phyloP scores from a whole-genome alignment of 2,797 vertebrate genomes.

The Rhabdomys pumilio region DNA sequence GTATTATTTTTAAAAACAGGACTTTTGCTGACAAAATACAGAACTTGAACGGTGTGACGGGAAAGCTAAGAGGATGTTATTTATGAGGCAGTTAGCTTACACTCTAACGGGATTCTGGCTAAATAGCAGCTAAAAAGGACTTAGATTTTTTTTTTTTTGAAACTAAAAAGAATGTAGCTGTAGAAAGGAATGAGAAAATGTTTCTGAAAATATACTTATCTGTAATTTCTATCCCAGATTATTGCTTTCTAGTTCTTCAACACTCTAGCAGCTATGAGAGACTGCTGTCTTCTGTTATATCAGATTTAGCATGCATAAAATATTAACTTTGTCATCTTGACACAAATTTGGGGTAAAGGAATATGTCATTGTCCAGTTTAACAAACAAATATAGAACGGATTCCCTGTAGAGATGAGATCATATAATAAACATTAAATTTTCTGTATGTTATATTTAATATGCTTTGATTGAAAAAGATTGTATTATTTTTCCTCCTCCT shows the following conservation, averaged over 20 bases:
- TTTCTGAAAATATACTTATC: slow-evolving; percentile 46
- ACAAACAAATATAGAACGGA: background rate
- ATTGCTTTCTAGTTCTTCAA: slow-evolving; percentile 4
- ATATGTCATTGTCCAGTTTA: background rate
- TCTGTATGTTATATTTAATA: background rate
- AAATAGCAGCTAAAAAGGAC: slow-evolving; percentile 79
- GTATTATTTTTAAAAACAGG: slow-evolving; percentile 88
- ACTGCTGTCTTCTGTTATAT: background rate
- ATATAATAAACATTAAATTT: background rate
- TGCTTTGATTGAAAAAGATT: background rate
- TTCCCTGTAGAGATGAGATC: background rate
- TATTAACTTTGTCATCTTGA: background rate
- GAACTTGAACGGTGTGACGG: slow-evolving; percentile 83
- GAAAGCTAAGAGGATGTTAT: slow-evolving; percentile 85
- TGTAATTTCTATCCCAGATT: slow-evolving; percentile 2
- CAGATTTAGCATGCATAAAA: background rate
- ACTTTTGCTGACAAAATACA: slow-evolving; percentile 89
- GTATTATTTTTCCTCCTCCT: background rate
- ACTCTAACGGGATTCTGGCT: slow-evolving; percentile 80
- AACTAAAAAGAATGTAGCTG: background rate
- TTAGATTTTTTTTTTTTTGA: background rate
- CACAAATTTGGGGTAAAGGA: background rate
- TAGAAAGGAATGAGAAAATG: slow-evolving; percentile 42
- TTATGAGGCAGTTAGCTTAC: slow-evolving; percentile 79
- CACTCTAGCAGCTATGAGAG: background rate